phyloP scores from a whole-genome alignment of 1,140 invertebrate species.

The Coelopa frigida region DNA sequence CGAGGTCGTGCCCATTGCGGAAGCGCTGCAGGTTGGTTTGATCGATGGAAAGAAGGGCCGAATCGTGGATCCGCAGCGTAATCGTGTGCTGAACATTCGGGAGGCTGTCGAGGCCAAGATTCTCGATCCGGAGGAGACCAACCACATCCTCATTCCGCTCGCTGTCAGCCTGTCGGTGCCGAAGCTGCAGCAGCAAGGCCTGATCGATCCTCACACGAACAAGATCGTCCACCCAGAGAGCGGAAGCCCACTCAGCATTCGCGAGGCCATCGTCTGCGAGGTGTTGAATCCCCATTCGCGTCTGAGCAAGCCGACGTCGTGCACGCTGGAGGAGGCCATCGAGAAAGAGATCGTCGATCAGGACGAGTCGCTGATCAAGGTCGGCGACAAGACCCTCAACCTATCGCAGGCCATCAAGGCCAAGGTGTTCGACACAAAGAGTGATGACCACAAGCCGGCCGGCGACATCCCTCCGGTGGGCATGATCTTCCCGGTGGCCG shows the following conservation, averaged over 20 bases:
- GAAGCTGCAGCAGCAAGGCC: slow-evolving; percentile 72
- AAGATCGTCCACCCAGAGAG: slow-evolving; percentile 88
- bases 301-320: slow-evolving; percentile 52
- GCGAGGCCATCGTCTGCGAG: slow-evolving; percentile 79
- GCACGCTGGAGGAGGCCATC: slow-evolving; percentile 75
- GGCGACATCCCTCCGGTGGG: slow-evolving; percentile 46
- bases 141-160: slow-evolving; percentile 72
- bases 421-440: slow-evolving; percentile 53
- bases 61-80: slow-evolving; percentile 75
- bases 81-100: slow-evolving; percentile 68
- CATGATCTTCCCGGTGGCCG: slow-evolving; percentile 56
- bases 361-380: slow-evolving; percentile 63
- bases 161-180: slow-evolving; percentile 73
- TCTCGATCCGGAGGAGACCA: slow-evolving; percentile 68
- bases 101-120: slow-evolving; percentile 80
- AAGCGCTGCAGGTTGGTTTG: slow-evolving; percentile 67
- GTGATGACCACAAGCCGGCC: slow-evolving; percentile 32
- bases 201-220: slow-evolving; percentile 67
- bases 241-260: slow-evolving; percentile 63
- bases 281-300: slow-evolving; percentile 72
- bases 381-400: slow-evolving; percentile 55
- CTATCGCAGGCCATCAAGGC: slow-evolving; percentile 63
- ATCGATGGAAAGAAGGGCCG: slow-evolving; percentile 69
- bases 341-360: slow-evolving; percentile 67
- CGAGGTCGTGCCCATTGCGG: slow-evolving; percentile 58